A percentile compares a stretch with the other conserved stretches of the same genome.
phyloP scores from a whole-genome alignment of 2,113 vertebrate genomes.

The Spea bombifrons region DNA sequence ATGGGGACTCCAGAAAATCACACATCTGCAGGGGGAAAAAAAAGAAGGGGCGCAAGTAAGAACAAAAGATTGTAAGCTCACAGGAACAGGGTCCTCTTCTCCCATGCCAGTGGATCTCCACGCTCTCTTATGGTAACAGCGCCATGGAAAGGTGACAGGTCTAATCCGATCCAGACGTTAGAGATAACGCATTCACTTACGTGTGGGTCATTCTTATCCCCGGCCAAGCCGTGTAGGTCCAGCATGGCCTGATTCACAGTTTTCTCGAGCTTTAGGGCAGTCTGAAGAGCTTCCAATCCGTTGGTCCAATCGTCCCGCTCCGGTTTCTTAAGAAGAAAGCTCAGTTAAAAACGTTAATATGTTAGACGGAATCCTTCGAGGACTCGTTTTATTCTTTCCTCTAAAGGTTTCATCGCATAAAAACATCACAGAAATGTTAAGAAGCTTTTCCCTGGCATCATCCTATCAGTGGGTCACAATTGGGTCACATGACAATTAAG shows the following conservation, averaged over 20 bases:
- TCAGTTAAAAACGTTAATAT: background rate
- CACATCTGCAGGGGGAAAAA: conserved; percentile 40
- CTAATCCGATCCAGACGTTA: too few species aligned
- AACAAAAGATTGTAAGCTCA: background rate
- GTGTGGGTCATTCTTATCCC: conserved; percentile 67
- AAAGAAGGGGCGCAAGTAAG: background rate
- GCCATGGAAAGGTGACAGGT: too few species aligned
- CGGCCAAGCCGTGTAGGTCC: conserved; percentile 72
- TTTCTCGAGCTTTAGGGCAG: conserved; percentile 76
- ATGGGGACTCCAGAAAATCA: conserved; percentile 54
- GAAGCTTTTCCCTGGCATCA: too few species aligned
- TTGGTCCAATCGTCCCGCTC: conserved; percentile 74
- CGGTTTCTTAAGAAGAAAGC: conserved; percentile 59
- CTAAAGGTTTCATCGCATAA: too few species aligned
- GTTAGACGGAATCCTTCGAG: too few species aligned
- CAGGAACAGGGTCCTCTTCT: too few species aligned
- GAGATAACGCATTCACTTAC: conserved; percentile 59
- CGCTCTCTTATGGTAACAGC: too few species aligned
- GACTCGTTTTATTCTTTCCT: too few species aligned
- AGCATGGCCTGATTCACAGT: conserved; percentile 76
- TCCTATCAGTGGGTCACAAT: too few species aligned
- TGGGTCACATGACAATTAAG: too few species aligned
- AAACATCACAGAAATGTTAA: too few species aligned
- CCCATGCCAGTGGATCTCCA: too few species aligned
- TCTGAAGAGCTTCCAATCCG: conserved; percentile 73